Evolutionary conservation across 53 echinoderm and acorn worm species (phyloP), one percentile per base, ranked within the genome.

Genomic region (Luidia sarsii): DNA sequence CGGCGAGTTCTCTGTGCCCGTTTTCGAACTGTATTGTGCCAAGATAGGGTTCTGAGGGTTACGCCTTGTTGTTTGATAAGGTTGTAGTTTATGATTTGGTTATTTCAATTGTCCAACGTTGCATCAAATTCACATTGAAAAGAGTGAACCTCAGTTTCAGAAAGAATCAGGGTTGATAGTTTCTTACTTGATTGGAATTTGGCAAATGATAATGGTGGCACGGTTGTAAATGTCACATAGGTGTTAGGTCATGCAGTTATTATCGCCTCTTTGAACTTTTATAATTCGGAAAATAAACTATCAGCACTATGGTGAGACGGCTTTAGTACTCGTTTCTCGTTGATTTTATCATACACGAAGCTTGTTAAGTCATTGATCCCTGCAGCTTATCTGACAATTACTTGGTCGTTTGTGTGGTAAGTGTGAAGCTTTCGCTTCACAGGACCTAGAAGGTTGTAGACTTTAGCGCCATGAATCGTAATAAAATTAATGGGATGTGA

Each of bases 161-260:
- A 60, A 9, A 51, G 51, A 16, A 51, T 20, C 15, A 33, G 31
- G 3, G 16, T 28, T 3, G 8, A 4, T 2, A 60, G 60, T 23
- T 60, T 60, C 28, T 60, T 60, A 15, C 60, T 60, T 28, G 51
- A 3, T 13, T 60, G 60, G 60, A 60, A 60, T 60, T 60, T 60
- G 16, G 33, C 32, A 32, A 60, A 60, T 15, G 60, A 60, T 3
- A 5, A 13, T 32, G 60, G 33, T 25, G 60, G 60, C 6, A 60
- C 33, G n/a, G 51, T n/a, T 9, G 19, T 19, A 51, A 51, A 51
- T 16, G 51, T 33, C 15, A 60, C 60, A 2, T 13, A 31, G 31
- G 60, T 60, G 33, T 60, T 60, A 9, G 60, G 60, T 14, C 60
- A 15, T 1, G 60, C 60, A 32, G 60, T 8, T 33, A 32, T 1